Evolutionary conservation across 2,113 vertebrate genomes (phyloP).

Genomic region (Nerophis lumbriciformis): DNA sequence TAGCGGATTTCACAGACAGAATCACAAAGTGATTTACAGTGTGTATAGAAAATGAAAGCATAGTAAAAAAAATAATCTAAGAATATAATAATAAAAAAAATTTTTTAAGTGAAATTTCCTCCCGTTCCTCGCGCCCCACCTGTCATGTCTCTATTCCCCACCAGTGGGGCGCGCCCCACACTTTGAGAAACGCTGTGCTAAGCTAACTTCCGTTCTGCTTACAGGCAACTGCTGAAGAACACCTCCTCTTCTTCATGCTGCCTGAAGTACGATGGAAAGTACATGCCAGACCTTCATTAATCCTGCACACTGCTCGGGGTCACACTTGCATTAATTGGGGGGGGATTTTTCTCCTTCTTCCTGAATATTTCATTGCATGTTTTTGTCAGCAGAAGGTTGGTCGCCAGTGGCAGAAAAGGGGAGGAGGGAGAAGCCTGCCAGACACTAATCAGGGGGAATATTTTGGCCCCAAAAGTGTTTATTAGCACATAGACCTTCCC

Average conservation of each 20-base stretch:
- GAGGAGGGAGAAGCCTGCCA: slow-evolving; percentile 26
- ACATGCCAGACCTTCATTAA: slow-evolving; percentile 36
- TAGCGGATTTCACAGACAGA: too few species aligned
- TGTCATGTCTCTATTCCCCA: too few species aligned
- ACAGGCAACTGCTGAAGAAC: background rate
- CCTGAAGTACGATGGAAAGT: background rate
- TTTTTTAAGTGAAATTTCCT: too few species aligned
- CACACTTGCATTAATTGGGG: slow-evolving; percentile 51
- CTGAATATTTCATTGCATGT: slow-evolving; percentile 55
- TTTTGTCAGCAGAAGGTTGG: slow-evolving; percentile 33
- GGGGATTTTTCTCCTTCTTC: slow-evolving; percentile 45
- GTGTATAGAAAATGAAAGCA: too few species aligned
- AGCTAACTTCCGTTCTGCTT: background rate
- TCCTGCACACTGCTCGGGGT: slow-evolving; percentile 44
- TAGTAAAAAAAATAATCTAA: too few species aligned
- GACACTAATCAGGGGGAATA: slow-evolving; percentile 31
- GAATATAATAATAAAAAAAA: too few species aligned
- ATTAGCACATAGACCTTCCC: slow-evolving; percentile 2
- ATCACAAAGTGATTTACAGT: too few species aligned
- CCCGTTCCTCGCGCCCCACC: too few species aligned
- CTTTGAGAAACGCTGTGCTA: too few species aligned
- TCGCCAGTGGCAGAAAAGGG: slow-evolving; percentile 41
- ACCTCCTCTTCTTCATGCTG: background rate
- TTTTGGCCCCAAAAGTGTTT: slow-evolving; percentile 22
- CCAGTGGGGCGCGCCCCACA: too few species aligned